These are phyloP conservation scores for Zophobas atratus DNA, from an alignment of 1,140 invertebrate genomes.

Conservation along the genomic window DNA sequence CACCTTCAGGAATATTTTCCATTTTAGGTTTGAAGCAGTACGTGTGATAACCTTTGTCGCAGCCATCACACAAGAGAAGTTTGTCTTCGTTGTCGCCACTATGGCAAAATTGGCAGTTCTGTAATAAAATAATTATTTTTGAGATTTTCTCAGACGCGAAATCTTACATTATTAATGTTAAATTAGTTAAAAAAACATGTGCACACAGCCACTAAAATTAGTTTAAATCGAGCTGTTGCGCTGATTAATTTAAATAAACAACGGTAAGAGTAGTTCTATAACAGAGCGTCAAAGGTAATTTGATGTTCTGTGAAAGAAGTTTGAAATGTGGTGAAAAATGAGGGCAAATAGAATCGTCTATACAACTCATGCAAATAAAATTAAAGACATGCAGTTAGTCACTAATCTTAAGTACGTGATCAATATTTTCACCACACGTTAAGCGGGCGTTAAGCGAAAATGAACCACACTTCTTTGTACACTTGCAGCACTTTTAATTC, in stretches of 20 bases:
- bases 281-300: neutral
- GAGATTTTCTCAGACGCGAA: neutral
- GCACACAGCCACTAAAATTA: conserved; percentile 45
- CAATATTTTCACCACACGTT: conserved; percentile 41
- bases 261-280: neutral
- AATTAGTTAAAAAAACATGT: conserved; percentile 12
- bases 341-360: neutral
- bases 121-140: conserved; percentile 67
- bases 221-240: conserved; percentile 30
- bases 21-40: conserved; percentile 98
- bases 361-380: conserved; percentile 49
- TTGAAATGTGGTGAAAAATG: conserved; percentile 37
- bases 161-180: neutral
- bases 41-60: conserved; percentile 98
- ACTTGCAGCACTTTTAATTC: too few relatives aligned
- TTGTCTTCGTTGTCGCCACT: conserved; percentile 97
- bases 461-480: too few relatives aligned
- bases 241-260: conserved; percentile 21
- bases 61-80: conserved; percentile 94
- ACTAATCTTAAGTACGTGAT: neutral
- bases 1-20: conserved; percentile 96
- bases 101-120: conserved; percentile 98
- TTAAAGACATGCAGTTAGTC: conserved; percentile 48
- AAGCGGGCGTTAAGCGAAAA: too few relatives aligned
- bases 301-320: conserved; percentile 14